These are phyloP conservation scores for Cotesia vestalis DNA, from an alignment of 1,140 invertebrate genomes.

Conservation along the genomic window DNA sequence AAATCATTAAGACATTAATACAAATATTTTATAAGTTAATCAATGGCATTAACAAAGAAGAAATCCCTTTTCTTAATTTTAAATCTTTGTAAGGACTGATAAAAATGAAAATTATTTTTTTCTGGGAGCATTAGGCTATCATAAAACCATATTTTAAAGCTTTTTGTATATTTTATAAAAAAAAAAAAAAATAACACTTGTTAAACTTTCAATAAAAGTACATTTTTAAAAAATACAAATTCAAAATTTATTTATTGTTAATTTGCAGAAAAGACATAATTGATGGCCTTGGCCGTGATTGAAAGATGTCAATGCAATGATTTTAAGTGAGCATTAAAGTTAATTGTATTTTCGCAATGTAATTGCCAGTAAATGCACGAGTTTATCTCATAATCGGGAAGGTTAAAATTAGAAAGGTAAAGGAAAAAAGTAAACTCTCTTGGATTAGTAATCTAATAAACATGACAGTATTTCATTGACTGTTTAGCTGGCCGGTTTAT, in stretches of 20 bases:
- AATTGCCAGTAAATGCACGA: not conserved
- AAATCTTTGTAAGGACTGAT: too few relatives aligned
- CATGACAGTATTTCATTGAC: slow-evolving; percentile 36
- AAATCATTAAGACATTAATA: too few relatives aligned
- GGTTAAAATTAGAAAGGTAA: slow-evolving; percentile 19
- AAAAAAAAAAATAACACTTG: too few relatives aligned
- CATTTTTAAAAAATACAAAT: not conserved
- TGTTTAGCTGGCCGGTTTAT: slow-evolving; percentile 27
- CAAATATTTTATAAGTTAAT: too few relatives aligned
- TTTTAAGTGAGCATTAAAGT: not conserved
- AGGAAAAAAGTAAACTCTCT: slow-evolving; percentile 5
- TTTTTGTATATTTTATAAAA: too few relatives aligned
- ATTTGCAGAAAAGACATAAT: not conserved
- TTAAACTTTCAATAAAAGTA: too few relatives aligned
- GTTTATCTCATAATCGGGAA: not conserved
- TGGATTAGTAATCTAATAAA: not conserved
- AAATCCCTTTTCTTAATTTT: too few relatives aligned
- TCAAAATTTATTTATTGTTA: slow-evolving; percentile 5
- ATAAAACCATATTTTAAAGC: too few relatives aligned
- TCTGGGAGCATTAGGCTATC: too few relatives aligned
- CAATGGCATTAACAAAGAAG: too few relatives aligned
- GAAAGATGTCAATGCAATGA: not conserved
- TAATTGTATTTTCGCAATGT: not conserved
- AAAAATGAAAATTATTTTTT: too few relatives aligned
- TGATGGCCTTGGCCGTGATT: slow-evolving; percentile 12